Evolutionary conservation across 92 coral and sea anemone genomes (phyloP), one percentile per base, ranked within the genome.

Genomic region (Zoanthus gigantus): DNA sequence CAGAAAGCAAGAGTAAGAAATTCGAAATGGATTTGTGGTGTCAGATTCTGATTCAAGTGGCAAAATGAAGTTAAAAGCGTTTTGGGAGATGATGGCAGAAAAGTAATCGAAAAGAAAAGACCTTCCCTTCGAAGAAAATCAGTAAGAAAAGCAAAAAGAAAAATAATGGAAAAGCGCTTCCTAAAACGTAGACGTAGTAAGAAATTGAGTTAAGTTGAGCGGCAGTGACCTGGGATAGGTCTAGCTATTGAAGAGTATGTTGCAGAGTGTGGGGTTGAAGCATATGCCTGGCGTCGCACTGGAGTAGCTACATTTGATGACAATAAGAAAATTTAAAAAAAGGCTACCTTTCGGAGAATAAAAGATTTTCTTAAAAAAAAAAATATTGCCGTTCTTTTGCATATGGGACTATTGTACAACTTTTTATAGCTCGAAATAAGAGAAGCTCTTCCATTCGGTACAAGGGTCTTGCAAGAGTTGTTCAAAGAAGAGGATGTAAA

Each of bases 261-360:
- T 30, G 9, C 56, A 8, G 81, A 92, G 74, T 83, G 80, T 53
- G 92, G 92, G 0, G 88, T 68, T 23, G 94, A 90, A 44, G 88
- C 92, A 68, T 90, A 85, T 83, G 85, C 90, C 0, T 92, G 94
- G 94, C 53, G 88, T 12, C 6, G 94, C 7, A 92, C 90, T 0
- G 92, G 92, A 0, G 90, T 88, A 0, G 23, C 72, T 56, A 92
- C 94, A 0, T 89, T 85, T 52, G 72, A 29, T 9, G 72, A 34
- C 7, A 67, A 67, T 7, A n/a, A 32, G 12, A n/a, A 23, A 7
- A 2, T 67, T 6, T 2, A 28, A 10, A n/a, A 67, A 34, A 67
- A 67, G 23, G 32, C 72, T 2, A 67, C 72, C 42, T 67, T 67
- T 23, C 6, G 6, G 9, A 37, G 72, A 4, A 23, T 67, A 23